Base-by-base conservation (phyloP, 2,113 vertebrate species). In the Bujurquina vittata region DNA sequence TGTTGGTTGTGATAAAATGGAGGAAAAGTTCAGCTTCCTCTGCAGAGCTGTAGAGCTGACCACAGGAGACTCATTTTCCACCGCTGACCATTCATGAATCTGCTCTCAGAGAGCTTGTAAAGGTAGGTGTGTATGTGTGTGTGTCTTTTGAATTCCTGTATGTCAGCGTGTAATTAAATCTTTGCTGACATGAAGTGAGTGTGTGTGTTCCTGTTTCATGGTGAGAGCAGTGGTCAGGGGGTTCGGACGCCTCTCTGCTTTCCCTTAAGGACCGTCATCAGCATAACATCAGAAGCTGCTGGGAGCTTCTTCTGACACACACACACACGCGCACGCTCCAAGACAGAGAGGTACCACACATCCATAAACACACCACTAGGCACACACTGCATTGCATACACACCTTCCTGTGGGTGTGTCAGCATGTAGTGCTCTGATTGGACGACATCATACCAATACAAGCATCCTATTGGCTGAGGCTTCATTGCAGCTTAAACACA, bases 1-100 rank as follows among this genome's bases (percentile, higher is more conserved):
- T 91, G 90, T 88, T 89, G 86, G 62, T 91, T 76, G 90, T 89
- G 91, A 91, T 93, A 94, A 95, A 95, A 95, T 94, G 94, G 94
- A 93, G 93, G 94, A 91, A 72, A 92, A 93, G 90, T 92, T 92
- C 88, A 86, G 86, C 83, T 89, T 91, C 85, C 90, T 90, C 75
- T 67, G 84, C 83, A 62, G 78, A 84, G 82, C 86, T 82, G 84
- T 79, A 62, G 31, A 78, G 77, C 63, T 83, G 85, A 87, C 91
- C 87, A 26, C 82, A 20, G 83, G 87, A 92, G 87, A 89, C 79
- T 77, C 69, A 65, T 88, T 92, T 88, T 89, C 77, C 88, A 89
- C 79, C 3, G 67, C 84, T 93, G 87, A 89, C 90, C 85, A 10
- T 86, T 88, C 84, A 79, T 33, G 85, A 81, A 81, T 80, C 63